Evolutionary conservation across 2,888 invertebrate genomes (phyloP).

Genomic region (Drosophila colorata): DNA sequence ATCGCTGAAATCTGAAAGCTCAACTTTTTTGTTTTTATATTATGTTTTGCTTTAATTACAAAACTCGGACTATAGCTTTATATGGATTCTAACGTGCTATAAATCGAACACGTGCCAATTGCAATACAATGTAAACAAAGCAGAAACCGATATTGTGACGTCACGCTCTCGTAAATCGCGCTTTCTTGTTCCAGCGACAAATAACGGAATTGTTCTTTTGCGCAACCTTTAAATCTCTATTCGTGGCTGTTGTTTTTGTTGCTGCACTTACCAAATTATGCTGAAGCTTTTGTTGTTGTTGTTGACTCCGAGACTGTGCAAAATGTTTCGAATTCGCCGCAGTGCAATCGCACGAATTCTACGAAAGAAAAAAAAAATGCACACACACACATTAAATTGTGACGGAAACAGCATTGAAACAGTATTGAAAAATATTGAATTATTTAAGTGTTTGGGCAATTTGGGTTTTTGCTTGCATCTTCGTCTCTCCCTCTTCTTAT

Average conservation of each 20-base stretch:
- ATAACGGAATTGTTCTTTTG: no score
- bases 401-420: background rate
- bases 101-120: no score
- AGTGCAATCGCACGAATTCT: constrained; percentile 7
- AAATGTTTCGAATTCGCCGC: constrained; percentile 8
- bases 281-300: constrained; percentile 1
- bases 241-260: background rate
- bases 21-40: no score
- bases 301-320: constrained; percentile 40
- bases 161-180: no score
- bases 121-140: no score
- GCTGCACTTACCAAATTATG: constrained; percentile 22
- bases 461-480: constrained; percentile 1
- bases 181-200: no score
- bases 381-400: background rate
- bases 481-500: constrained; percentile 5
- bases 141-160: no score
- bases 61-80: no score
- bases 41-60: no score
- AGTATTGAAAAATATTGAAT: background rate
- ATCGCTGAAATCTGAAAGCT: no score
- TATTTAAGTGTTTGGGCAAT: background rate
- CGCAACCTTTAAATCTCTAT: no score
- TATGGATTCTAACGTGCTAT: no score
- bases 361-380: constrained; percentile 4